Conservation (phyloP, 1,140 invertebrate species). For the Zaprionus lachaisei region DNA sequence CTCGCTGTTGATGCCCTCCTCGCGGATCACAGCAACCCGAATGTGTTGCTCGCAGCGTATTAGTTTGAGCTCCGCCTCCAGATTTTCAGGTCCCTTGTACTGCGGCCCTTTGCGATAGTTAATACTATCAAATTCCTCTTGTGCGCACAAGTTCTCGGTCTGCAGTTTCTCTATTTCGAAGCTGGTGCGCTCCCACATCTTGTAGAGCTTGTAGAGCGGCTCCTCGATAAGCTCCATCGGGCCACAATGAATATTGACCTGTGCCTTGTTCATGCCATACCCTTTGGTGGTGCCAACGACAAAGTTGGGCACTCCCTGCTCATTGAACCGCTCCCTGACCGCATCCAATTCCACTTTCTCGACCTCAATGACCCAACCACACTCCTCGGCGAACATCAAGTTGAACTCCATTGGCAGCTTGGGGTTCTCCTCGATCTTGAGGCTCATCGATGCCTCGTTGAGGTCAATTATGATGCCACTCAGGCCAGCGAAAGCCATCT, state of each 20-base stretch:
- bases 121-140: conserved; percentile 90
- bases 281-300: conserved; percentile 89
- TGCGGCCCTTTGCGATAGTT: conserved; percentile 87
- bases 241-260: conserved; percentile 88
- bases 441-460: conserved; percentile 40
- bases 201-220: conserved; percentile 88
- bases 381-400: conserved; percentile 95
- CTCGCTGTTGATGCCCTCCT: conserved; percentile 99
- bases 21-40: conserved; percentile 95
- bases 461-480: conserved; percentile 91
- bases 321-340: conserved; percentile 88
- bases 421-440: conserved; percentile 32
- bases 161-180: conserved; percentile 94
- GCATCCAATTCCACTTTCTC: conserved; percentile 85
- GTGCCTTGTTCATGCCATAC: conserved; percentile 88
- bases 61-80: conserved; percentile 85
- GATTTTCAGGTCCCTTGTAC: conserved; percentile 90
- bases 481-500: conserved; percentile 98
- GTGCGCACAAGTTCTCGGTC: conserved; percentile 91
- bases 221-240: conserved; percentile 87
- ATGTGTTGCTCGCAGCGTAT: conserved; percentile 84
- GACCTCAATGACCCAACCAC: conserved; percentile 96
- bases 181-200: conserved; percentile 98
- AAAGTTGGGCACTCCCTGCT: conserved; percentile 87
- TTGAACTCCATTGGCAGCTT: conserved; percentile 86